Percentiles rank a stretch among this genome's conserved stretches.
phyloP scores from a whole-genome alignment of 1,140 invertebrate genomes.

The Tetranychus cinnabarinus region DNA sequence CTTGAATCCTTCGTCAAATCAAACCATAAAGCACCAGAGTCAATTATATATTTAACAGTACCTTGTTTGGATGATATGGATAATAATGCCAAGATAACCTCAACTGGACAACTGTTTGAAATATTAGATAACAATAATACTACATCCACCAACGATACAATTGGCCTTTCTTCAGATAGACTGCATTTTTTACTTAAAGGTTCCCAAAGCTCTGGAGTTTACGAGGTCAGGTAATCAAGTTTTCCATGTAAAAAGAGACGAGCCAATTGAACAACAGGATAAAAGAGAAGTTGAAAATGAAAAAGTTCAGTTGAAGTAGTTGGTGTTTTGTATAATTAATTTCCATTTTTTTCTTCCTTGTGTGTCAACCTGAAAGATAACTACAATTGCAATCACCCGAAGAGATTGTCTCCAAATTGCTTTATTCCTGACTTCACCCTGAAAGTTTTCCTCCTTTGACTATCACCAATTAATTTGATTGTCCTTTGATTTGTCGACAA shows the following conservation, averaged over 20 bases:
- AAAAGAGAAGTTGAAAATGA: too few relatives aligned
- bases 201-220: background rate
- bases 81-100: background rate
- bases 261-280: too few relatives aligned
- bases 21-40: background rate
- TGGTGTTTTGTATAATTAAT: too few relatives aligned
- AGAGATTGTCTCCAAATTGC: too few relatives aligned
- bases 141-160: background rate
- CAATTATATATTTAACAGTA: background rate
- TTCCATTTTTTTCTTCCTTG: too few relatives aligned
- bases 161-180: background rate
- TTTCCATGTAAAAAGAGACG: too few relatives aligned
- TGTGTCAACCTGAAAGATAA: too few relatives aligned
- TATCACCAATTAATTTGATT: too few relatives aligned
- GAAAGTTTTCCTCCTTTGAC: too few relatives aligned
- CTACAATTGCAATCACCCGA: too few relatives aligned
- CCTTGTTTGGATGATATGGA: background rate
- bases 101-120: background rate
- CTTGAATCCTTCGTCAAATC: background rate
- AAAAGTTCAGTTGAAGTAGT: too few relatives aligned
- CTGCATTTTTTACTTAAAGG: background rate
- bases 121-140: background rate
- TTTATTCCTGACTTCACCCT: too few relatives aligned
- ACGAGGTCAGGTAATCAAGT: background rate
- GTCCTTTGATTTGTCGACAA: background rate